Evolutionary conservation across 2,888 invertebrate genomes (phyloP), one percentile per base, ranked within the genome.

Genomic region (Gerris lacustris): DNA sequence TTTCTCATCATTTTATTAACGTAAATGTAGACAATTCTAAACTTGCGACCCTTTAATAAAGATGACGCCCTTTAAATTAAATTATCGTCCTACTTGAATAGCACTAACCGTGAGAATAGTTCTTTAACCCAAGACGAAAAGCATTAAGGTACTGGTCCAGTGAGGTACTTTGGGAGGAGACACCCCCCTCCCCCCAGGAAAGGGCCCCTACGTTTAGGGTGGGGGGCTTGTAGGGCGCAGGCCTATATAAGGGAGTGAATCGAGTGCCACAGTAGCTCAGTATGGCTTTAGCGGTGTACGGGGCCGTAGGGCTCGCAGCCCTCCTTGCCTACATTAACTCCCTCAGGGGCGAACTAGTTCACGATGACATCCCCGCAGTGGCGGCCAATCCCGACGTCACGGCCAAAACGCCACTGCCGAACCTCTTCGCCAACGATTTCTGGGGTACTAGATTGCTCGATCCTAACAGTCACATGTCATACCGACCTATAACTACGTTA

Each of bases 371-470:
- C 75, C 91, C 91, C 72, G 93, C 92, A 55, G 88, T 93, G 76
- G 88, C 88, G 78, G 84, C 87, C 74, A 94, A 93, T 80, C 85
- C 86, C 78, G 93, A 94, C 80, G 93, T 92, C 74, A 84, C 86
- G 68, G 91, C 88, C 0, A 82, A 84, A 69, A 88, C 85, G 73
- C 81, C 86, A 45, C 80, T 89, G 76, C 78, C 82, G 74, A 84
- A 84, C 77, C 83, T 90, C 76, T 87, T 91, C 78, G 82, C 83
- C 77, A 89, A 92, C 80, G 94, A 94, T 81, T 94, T 92, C 80
- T 94, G 93, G 94, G 93, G 93, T n/a, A 90, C 88, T 70, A 88
- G 90, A 47, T 91, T 94, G 90, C 84, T 86, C n/a, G 89, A 91
- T 78, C 82, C 86, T 69, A 85, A 84, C 78, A 92, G 92, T 77